Evolutionary conservation across 2,888 invertebrate genomes (phyloP).

Genomic region (Hydropsyche betteni): DNA sequence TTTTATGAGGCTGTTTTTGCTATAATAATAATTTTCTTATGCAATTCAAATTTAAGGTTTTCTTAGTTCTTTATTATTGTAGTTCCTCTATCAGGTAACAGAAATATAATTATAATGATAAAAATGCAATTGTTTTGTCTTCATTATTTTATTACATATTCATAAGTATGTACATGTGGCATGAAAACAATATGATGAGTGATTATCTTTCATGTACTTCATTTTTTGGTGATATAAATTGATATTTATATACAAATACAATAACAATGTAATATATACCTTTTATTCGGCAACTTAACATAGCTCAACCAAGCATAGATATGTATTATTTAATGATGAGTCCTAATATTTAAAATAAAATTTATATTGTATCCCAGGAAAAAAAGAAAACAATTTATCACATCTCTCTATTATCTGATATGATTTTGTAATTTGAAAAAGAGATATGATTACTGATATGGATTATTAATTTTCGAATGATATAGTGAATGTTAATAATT

Average conservation of each 20-base stretch:
- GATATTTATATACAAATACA: conserved; percentile 50
- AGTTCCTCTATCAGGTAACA: too few relatives aligned
- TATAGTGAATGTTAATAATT: conserved; percentile 30
- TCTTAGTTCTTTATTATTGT: too few relatives aligned
- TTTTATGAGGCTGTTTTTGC: too few relatives aligned
- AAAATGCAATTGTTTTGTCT: not conserved
- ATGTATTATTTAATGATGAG: conserved; percentile 47
- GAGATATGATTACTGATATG: conserved; percentile 40
- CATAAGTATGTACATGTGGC: conserved; percentile 48
- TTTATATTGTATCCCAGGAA: not conserved
- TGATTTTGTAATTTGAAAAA: not conserved
- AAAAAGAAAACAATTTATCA: too few relatives aligned
- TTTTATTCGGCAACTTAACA: conserved; percentile 47
- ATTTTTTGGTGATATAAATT: conserved; percentile 48
- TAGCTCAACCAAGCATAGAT: conserved; percentile 49
- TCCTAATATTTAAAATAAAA: conserved; percentile 18
- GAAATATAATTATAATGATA: too few relatives aligned
- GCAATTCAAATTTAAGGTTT: too few relatives aligned
- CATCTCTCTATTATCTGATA: conserved; percentile 5
- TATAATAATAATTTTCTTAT: too few relatives aligned
- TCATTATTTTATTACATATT: conserved; percentile 39
- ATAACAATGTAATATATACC: conserved; percentile 50
- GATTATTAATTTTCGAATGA: conserved; percentile 27
- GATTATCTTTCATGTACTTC: conserved; percentile 48
- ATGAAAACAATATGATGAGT: conserved; percentile 50